A percentile compares a stretch with the other conserved stretches of the same genome.
These are phyloP conservation scores for Megalurothrips usitatus DNA, from an alignment of 2,888 invertebrate genomes.

Conservation along the genomic window DNA sequence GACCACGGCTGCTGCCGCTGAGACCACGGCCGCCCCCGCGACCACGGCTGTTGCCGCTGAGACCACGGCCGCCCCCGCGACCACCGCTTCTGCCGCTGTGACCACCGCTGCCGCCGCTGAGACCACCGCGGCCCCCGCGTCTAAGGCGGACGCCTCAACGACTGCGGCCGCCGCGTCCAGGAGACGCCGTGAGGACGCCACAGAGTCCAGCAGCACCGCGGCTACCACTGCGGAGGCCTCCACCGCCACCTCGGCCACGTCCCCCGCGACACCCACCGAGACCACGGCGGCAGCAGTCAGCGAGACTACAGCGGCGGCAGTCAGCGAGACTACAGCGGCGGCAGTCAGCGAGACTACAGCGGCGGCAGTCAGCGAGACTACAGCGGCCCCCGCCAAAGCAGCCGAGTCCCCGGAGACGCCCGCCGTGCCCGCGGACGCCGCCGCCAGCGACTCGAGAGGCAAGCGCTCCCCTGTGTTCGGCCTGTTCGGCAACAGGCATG, in stretches of 20 bases:
- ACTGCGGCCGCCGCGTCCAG: background rate
- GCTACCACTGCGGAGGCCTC: background rate
- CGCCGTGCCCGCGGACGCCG: background rate
- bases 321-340: background rate
- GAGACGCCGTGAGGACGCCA: background rate
- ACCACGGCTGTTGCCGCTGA: background rate
- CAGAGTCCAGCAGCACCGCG: background rate
- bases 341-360: background rate
- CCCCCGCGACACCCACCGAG: background rate
- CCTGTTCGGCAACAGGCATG: slow-evolving; percentile 1
- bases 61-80: background rate
- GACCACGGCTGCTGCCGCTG: background rate
- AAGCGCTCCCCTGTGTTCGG: slow-evolving; percentile 1
- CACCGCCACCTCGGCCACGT: background rate
- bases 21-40: background rate
- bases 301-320: background rate
- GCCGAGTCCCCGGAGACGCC: background rate
- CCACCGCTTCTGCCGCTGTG: background rate
- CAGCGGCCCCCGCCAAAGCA: background rate
- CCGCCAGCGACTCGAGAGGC: background rate
- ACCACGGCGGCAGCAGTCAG: background rate
- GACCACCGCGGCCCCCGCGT: background rate
- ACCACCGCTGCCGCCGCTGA: background rate
- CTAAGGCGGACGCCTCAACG: background rate
- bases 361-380: background rate